These are phyloP conservation scores for Pelochelys cantorii DNA, from an alignment of 2,797 vertebrate species.

Conservation along the genomic window DNA sequence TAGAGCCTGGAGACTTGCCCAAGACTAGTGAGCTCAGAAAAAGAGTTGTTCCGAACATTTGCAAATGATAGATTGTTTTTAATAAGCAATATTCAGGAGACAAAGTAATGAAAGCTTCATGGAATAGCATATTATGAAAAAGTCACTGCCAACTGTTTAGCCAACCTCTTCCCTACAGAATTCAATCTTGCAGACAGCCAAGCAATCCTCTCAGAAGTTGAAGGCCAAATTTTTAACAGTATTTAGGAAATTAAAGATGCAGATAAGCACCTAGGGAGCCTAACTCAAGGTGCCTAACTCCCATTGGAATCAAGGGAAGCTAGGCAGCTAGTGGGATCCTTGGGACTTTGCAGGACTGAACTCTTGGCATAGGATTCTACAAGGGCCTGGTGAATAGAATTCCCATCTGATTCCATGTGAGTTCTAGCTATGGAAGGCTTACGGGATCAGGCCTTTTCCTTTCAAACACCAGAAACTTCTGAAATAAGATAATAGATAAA, in stretches of 20 bases:
- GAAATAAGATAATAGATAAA: background rate
- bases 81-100: background rate
- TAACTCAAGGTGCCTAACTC: background rate
- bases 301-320: background rate
- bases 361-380: background rate
- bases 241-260: background rate
- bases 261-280: background rate
- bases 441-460: background rate
- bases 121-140: background rate
- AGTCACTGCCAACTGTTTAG: background rate
- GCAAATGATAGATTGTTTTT: background rate
- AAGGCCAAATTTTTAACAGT: background rate
- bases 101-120: background rate
- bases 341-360: background rate
- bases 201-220: background rate
- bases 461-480: background rate
- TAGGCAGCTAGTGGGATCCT: background rate
- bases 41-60: background rate
- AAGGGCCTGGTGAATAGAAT: background rate
- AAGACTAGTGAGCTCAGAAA: background rate
- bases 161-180: background rate
- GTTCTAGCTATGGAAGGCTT: background rate
- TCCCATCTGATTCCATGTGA: background rate
- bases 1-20: background rate
- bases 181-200: background rate